These are phyloP conservation scores for Steinernema feltiae DNA, from an alignment of 1,140 invertebrate genomes.

Conservation along the genomic window DNA sequence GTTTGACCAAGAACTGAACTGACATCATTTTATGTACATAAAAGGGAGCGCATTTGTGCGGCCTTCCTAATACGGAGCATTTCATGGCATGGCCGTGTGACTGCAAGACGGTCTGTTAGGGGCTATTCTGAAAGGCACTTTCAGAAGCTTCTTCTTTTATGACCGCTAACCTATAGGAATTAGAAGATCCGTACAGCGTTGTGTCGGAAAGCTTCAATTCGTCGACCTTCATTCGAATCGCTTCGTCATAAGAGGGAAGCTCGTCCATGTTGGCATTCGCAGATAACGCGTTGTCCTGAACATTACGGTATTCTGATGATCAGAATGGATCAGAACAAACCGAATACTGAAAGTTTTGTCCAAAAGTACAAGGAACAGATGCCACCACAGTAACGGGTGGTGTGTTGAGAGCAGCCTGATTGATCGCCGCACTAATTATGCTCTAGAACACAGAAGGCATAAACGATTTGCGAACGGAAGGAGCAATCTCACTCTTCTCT, in stretches of 20 bases:
- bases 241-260: slow-evolving; percentile 11
- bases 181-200: not conserved
- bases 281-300: not conserved
- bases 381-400: not conserved
- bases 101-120: not conserved
- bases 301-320: not conserved
- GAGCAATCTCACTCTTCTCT: not conserved
- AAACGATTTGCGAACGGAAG: not conserved
- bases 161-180: not conserved
- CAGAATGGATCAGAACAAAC: not conserved
- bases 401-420: not conserved
- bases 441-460: not conserved
- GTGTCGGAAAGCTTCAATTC: not conserved
- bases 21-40: not conserved
- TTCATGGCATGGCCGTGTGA: not conserved
- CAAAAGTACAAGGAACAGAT: not conserved
- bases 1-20: not conserved
- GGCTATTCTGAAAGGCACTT: not conserved
- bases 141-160: not conserved
- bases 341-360: not conserved
- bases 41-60: not conserved
- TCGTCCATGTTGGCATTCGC: not conserved
- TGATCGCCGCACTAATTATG: not conserved
- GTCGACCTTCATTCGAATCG: not conserved
- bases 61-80: not conserved